Evolutionary conservation across 92 coral and sea anemone species (phyloP), one percentile per base, ranked within the genome.

Genomic region (Scolanthus callimorphus): DNA sequence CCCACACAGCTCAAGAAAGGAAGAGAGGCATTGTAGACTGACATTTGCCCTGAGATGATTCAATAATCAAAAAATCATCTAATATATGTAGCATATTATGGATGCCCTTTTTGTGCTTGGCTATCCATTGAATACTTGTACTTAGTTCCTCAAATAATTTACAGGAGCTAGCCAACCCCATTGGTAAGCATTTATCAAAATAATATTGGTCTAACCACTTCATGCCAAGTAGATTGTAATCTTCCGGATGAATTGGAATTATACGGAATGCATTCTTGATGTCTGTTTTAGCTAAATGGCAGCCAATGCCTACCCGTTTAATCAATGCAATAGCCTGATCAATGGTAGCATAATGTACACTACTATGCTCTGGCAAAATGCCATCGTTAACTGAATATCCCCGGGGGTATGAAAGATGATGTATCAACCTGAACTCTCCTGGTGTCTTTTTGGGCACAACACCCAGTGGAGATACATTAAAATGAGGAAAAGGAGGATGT

Each of bases 371-470:
- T 6, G 54, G 53, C 8, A 74, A 25, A 54, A 74, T 74, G 11
- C 81, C 62, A 53, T 72, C 79, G 27, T 72, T 76, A 3, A 76
- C 60, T 17, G 83, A 76, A 10, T 12, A 23, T 24, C 70, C 70
- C 29, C 39, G 48, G 3, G 70, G 77, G 43, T 31, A 76, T 20
- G 83, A 76, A 12, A 69, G 56, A 29, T 69, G 82, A 29, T 75
- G 82, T 1, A 75, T 75, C n/a, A n/a, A n/a, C n/a, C n/a, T n/a
- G n/a, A n/a, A n/a, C n/a, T n/a, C n/a, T n/a, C n/a, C n/a, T n/a
- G n/a, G n/a, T n/a, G n/a, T n/a, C n/a, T n/a, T n/a, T n/a, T n/a
- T n/a, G n/a, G n/a, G n/a, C n/a, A n/a, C n/a, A n/a, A n/a, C n/a
- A n/a, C n/a, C n/a, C n/a, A n/a, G n/a, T n/a, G n/a, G n/a, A n/a